Conservation (phyloP, 1,140 invertebrate genomes). For the Popillia japonica region DNA sequence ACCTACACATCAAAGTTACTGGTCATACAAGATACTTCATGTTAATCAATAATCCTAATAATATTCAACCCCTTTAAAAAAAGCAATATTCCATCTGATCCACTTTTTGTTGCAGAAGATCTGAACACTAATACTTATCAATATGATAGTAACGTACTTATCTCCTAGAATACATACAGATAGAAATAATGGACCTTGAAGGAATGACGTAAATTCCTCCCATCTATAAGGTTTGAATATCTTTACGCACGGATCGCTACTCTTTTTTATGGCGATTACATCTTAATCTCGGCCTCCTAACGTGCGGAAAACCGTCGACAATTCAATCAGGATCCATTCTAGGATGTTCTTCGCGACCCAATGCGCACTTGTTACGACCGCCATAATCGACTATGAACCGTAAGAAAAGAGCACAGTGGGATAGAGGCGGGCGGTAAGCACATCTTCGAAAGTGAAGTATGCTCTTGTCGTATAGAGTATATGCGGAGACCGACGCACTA, state of each 20-base stretch:
- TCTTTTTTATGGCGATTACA: conserved; percentile 35
- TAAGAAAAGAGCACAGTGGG: background rate
- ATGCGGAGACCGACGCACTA: background rate
- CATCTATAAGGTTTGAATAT: background rate
- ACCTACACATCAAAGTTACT: too few species aligned
- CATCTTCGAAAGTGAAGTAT: conserved; percentile 22
- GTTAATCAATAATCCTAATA: too few species aligned
- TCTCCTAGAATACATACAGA: conserved; percentile 3
- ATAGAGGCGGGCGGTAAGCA: background rate
- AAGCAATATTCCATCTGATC: too few species aligned
- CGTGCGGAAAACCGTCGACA: conserved; percentile 33
- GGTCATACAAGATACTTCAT: too few species aligned
- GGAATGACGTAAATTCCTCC: background rate
- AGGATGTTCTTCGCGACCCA: conserved; percentile 1
- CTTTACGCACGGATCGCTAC: conserved; percentile 24
- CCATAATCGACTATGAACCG: conserved; percentile 22
- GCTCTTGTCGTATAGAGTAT: background rate
- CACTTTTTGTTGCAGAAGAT: too few species aligned
- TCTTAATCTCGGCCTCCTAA: conserved; percentile 29
- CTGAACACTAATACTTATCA: background rate
- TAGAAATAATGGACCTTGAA: conserved; percentile 5
- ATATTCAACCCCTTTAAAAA: too few species aligned
- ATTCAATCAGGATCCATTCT: conserved; percentile 35
- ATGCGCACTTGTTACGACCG: conserved; percentile 23
- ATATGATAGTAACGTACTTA: conserved; percentile 1